phyloP scores from a whole-genome alignment of 2,113 vertebrate species.

The Hippoglossus stenolepis region DNA sequence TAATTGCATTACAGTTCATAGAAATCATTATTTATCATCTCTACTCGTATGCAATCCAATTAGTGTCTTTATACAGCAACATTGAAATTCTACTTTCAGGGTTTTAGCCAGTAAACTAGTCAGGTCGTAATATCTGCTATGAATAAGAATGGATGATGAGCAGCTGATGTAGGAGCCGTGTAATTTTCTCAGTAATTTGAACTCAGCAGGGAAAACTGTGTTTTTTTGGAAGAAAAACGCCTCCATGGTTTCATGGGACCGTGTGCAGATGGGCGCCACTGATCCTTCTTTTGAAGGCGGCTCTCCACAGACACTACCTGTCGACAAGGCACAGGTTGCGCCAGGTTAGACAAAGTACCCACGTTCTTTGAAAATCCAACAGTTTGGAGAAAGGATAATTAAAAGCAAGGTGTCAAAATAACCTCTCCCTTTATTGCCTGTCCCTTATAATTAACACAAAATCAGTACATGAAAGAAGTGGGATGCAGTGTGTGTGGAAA shows the following conservation, averaged over 20 bases:
- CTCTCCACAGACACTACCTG: not conserved
- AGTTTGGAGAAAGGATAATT: constrained; percentile 36
- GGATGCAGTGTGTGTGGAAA: constrained; percentile 10
- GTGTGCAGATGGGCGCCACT: not conserved
- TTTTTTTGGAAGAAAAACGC: not conserved
- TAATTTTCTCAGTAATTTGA: not conserved
- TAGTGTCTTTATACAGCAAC: constrained; percentile 11
- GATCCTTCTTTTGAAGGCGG: constrained; percentile 1
- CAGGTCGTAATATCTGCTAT: not conserved
- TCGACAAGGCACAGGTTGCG: not conserved
- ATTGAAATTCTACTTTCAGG: not conserved
- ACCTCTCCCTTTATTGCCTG: no score
- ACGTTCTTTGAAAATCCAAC: not conserved
- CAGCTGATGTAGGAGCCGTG: not conserved
- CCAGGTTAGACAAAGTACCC: constrained; percentile 7
- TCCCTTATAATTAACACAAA: no score
- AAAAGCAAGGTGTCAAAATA: constrained; percentile 6
- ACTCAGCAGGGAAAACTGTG: not conserved
- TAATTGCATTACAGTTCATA: constrained; percentile 18
- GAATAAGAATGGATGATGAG: not conserved
- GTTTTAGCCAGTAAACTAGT: not conserved
- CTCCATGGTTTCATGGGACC: constrained; percentile 3
- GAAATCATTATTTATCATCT: constrained; percentile 21
- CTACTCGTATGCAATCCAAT: not conserved
- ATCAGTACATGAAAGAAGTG: constrained; percentile 14